Base-by-base conservation (phyloP, 1,140 invertebrate genomes). In the Gryon sp. region DNA sequence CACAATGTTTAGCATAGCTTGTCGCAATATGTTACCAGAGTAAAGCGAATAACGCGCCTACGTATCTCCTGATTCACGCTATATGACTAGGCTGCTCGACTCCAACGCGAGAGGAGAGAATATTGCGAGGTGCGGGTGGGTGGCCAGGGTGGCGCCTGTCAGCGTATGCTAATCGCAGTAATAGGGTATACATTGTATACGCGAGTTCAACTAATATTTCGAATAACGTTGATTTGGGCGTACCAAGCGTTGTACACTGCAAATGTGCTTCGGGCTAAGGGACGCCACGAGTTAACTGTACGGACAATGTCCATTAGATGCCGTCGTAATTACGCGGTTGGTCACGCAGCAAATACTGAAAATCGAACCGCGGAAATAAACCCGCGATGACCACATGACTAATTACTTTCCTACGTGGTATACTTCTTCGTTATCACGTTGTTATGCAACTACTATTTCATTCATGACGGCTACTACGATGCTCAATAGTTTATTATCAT, bases 81-180 rank as follows among this genome's bases (percentile, higher is more conserved):
- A 36, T n/a, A n/a, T 36, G 15, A 48, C 46, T 18, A 30, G 24
- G 30, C 20, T 3, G 60, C 19, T 57, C 16, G n/a, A 26, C 24
- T 38, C 38, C 40, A 32, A 11, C 36, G 15, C 4, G 26, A 2
- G 32, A 38, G 30, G 22, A 24, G 65, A 52, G 65, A 55, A 30
- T 53, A 60, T 53, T 32, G 50, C n/a, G 48, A 46, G 43, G 30
- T 41, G 22, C 26, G 68, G 60, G 66, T 43, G 46, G 24, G 66
- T 43, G 46, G 24, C 43, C 62, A 43, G 75, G 73, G 52, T 62
- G 65, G 70, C 70, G 74, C 65, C 80, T 83, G 81, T 84, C 83
- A 83, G 59, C 81, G 82, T 84, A 84, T 83, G 83, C 83, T 84
- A 83, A 84, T 84, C 83, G 82, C 72, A 69, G 81, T 82, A 84